Percentiles rank a stretch among this genome's conserved stretches.
phyloP scores from a whole-genome alignment of 2,888 invertebrate species.

The Caenorhabditis sp. region DNA sequence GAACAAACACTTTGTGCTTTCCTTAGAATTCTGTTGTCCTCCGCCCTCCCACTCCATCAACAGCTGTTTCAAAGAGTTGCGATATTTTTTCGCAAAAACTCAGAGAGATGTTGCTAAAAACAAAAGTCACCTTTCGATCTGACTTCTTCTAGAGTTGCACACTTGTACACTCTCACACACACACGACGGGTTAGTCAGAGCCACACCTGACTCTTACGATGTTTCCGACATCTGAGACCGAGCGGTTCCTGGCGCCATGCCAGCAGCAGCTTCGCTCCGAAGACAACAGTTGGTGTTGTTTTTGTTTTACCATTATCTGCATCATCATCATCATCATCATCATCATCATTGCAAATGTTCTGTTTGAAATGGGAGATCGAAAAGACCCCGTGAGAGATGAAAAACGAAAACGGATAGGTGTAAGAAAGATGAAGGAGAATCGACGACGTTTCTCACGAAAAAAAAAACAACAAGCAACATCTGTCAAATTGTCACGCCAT shows the following conservation, averaged over 20 bases:
- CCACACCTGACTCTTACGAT: conserved; percentile 57
- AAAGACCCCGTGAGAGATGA: conserved; percentile 53
- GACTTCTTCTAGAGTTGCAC: conserved; percentile 48
- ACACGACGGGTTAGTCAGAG: neutral
- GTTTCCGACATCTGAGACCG: conserved; percentile 27
- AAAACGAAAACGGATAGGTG: conserved; percentile 63
- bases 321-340: conserved; percentile 41
- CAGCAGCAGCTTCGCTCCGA: neutral
- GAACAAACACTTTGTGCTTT: conserved; percentile 63
- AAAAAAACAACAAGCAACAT: conserved; percentile 55
- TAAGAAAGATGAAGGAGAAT: conserved; percentile 40
- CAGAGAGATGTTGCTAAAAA: conserved; percentile 43
- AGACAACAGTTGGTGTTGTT: conserved; percentile 57
- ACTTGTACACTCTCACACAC: conserved; percentile 8
- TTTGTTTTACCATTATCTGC: conserved; percentile 48
- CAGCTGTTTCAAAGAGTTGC: conserved; percentile 47
- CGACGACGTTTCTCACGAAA: conserved; percentile 32
- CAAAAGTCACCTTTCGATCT: conserved; percentile 46
- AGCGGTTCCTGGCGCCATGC: conserved; percentile 41
- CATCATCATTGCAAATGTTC: conserved; percentile 57
- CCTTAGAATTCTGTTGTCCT: conserved; percentile 36
- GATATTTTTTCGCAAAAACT: conserved; percentile 39
- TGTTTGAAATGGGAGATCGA: conserved; percentile 46
- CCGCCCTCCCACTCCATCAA: conserved; percentile 43
- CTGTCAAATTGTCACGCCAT: conserved; percentile 64